Evolutionary conservation across 1,140 invertebrate genomes (phyloP).

Genomic region (Reticulitermes speratus): DNA sequence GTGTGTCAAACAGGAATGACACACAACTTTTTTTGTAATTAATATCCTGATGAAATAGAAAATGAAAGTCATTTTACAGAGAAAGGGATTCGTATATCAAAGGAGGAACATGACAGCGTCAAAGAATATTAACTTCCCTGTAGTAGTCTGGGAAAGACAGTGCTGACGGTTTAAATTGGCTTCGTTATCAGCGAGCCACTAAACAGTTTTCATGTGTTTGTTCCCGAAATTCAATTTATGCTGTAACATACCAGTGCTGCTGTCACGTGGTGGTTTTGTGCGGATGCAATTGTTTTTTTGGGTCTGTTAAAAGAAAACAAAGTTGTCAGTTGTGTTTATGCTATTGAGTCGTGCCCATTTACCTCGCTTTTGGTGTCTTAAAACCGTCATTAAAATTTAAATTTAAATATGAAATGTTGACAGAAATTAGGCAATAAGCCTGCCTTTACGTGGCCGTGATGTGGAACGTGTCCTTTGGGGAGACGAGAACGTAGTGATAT

Average conservation of each 20-base stretch:
- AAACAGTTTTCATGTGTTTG: neutral
- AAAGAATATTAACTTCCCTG: neutral
- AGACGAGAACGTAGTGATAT: too few species aligned
- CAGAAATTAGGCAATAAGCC: too few species aligned
- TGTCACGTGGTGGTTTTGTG: too few species aligned
- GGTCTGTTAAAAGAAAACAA: too few species aligned
- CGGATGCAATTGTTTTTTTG: too few species aligned
- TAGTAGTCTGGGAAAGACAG: neutral
- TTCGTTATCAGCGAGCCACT: neutral
- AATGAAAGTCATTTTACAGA: neutral
- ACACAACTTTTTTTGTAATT: neutral
- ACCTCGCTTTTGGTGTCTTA: too few species aligned
- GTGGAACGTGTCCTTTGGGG: too few species aligned
- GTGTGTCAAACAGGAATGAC: neutral
- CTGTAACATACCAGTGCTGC: neutral
- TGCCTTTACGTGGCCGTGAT: too few species aligned
- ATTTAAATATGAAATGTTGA: too few species aligned
- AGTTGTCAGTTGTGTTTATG: too few species aligned
- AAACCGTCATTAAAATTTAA: too few species aligned
- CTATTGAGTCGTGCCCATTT: too few species aligned
- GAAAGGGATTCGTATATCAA: neutral
- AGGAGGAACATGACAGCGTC: neutral
- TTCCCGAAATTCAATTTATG: neutral
- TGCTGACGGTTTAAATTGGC: neutral
- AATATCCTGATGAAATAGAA: constrained; percentile 7